Evolutionary conservation across 2,113 vertebrate species (phyloP).

Genomic region (Pogona vitticeps): DNA sequence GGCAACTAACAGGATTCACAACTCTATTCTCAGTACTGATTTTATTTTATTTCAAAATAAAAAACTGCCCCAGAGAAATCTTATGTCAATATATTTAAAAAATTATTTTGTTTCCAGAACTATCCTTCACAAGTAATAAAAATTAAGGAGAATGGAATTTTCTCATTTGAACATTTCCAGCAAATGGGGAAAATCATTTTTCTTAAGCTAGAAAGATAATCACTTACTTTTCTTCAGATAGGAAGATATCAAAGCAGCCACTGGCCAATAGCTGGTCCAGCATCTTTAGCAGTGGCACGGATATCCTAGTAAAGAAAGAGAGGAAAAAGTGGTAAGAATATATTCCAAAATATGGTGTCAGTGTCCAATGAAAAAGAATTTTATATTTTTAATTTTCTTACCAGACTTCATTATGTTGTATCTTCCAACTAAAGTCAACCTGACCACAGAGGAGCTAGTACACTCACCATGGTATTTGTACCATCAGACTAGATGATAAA

Average conservation of each 20-base stretch:
- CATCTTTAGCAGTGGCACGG: slow-evolving; percentile 88
- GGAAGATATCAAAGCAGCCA: slow-evolving; percentile 87
- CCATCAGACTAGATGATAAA: too few species aligned
- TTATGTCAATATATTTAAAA: neutral
- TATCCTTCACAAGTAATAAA: neutral
- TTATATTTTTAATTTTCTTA: neutral
- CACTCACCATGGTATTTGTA: neutral
- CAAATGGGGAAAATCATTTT: neutral
- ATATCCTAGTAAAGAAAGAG: slow-evolving; percentile 80
- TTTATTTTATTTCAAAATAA: neutral
- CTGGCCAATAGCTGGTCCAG: slow-evolving; percentile 89
- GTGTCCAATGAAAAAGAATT: neutral
- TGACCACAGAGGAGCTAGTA: neutral
- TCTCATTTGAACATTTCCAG: neutral
- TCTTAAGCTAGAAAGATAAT: neutral
- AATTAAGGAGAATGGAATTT: neutral
- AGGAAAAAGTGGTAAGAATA: neutral
- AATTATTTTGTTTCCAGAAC: neutral
- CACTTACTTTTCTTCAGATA: slow-evolving; percentile 84
- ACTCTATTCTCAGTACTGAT: neutral
- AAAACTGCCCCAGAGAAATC: neutral
- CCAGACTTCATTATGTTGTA: neutral
- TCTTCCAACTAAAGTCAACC: neutral
- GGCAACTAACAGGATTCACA: neutral
- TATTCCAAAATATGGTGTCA: neutral